phyloP scores from a whole-genome alignment of 2,797 vertebrate genomes.

The Enteromius afrohamiltoni region DNA sequence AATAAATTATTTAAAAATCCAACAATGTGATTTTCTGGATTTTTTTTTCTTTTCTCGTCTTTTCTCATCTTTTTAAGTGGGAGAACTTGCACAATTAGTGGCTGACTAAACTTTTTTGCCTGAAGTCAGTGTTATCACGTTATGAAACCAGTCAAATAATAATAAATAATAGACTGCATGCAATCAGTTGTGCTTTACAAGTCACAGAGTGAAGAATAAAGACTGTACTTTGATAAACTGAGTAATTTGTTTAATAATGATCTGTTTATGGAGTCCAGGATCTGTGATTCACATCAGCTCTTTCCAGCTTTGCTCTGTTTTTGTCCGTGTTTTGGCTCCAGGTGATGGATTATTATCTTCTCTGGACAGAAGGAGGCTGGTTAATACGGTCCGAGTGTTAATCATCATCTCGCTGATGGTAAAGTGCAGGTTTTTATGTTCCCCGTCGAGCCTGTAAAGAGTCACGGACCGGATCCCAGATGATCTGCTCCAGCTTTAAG shows the following conservation, averaged over 20 bases:
- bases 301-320: neutral
- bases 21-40: too few species aligned
- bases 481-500: conserved; percentile 67
- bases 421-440: conserved; percentile 65
- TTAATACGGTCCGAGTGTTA: neutral
- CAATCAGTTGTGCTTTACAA: neutral
- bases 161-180: too few species aligned
- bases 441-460: conserved; percentile 75
- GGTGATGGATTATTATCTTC: neutral
- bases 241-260: neutral
- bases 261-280: neutral
- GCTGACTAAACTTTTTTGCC: too few species aligned
- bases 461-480: conserved; percentile 68
- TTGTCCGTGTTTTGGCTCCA: neutral
- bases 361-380: conserved; percentile 11
- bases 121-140: neutral
- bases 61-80: too few species aligned
- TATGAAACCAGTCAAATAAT: neutral
- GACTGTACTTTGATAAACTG: neutral
- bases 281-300: neutral
- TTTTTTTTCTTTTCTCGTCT: too few species aligned
- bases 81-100: too few species aligned
- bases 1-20: too few species aligned
- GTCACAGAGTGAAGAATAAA: neutral
- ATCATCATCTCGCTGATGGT: neutral